phyloP scores from a whole-genome alignment of 2,797 vertebrate genomes.

The Triplophysa bombifrons region DNA sequence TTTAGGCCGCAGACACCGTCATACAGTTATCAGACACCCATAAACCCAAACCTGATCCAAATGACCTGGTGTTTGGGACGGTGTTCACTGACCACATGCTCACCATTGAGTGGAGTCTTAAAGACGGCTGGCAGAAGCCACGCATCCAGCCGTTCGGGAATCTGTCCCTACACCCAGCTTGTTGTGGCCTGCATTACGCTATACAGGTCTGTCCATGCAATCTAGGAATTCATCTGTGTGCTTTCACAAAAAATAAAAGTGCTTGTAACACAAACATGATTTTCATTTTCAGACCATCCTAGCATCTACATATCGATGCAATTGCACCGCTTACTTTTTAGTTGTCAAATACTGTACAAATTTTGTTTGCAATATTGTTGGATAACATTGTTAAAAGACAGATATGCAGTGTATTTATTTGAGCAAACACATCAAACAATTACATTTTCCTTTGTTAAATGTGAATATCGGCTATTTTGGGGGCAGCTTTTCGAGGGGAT shows the following conservation, averaged over 20 bases:
- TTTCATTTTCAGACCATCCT: too few relatives aligned
- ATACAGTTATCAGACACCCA: slow-evolving; percentile 71
- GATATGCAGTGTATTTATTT: neutral
- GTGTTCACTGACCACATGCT: slow-evolving; percentile 94
- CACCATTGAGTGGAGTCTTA: slow-evolving; percentile 82
- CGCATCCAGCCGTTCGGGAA: slow-evolving; percentile 83
- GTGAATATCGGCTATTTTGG: neutral
- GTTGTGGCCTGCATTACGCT: slow-evolving; percentile 83
- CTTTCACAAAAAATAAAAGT: neutral
- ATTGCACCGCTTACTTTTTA: too few relatives aligned
- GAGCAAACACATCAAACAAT: neutral
- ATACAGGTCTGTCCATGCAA: slow-evolving; percentile 78
- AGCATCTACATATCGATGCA: too few relatives aligned
- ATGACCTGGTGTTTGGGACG: slow-evolving; percentile 77
- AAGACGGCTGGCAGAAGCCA: slow-evolving; percentile 86
- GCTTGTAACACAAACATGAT: too few relatives aligned
- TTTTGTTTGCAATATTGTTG: too few relatives aligned
- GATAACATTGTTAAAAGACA: too few relatives aligned
- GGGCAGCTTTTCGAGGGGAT: slow-evolving; percentile 89
- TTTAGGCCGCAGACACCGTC: slow-evolving; percentile 83
- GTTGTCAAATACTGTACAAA: too few relatives aligned
- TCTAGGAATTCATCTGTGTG: slow-evolving; percentile 14
- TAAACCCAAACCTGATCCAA: slow-evolving; percentile 77
- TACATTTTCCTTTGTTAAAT: neutral
- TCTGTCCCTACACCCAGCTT: slow-evolving; percentile 84